Evolutionary conservation across 2,113 vertebrate genomes (phyloP), one percentile per base, ranked within the genome.

Genomic region (Psammodynastes pulverulentus): DNA sequence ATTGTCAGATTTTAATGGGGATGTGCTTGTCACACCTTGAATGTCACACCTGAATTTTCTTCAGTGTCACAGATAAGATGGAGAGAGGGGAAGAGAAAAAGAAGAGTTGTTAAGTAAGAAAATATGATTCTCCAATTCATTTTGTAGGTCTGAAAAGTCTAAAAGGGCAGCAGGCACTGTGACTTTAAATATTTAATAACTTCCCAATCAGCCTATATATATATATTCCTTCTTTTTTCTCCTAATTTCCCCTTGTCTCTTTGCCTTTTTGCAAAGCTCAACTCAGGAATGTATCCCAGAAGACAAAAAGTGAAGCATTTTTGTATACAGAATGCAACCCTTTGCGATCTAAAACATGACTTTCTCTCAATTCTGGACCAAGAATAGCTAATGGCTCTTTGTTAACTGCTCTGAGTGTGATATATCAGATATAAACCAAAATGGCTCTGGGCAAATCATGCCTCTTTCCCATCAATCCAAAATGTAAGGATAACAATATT

Each of bases 171-270:
- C 1, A 3, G 26, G 53, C 23, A 3, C 87, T 39, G 79, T n/a
- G 49, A 72, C 91, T 92, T 87, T 92, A 72, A 54, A 86, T 87
- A 49, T 87, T 67, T 87, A 85, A 91, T 88, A 85, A 45, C 72
- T 51, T 91, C 52, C 87, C 91, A 86, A 67, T 92, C 56, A 17
- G 79, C 62, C n/a, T n/a, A 29, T 39, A 84, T 85, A 12, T 51
- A 88, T 52, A 86, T 86, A 85, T 87, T 53, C 62, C 46, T 72
- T 52, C 52, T 23, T 24, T 67, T 39, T 51, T 48, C n/a, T 52
- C 58, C 34, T 79, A 58, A 19, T 92, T 89, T 92, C 7, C 45
- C 87, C 45, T 89, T 62, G 87, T 48, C 87, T 85, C 10, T 62
- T 92, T 89, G n/a, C 51, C 49, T 92, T 89, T 92, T 89, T 58